These are phyloP conservation scores for Galagoides demidoff DNA, from an alignment of 2,797 vertebrate genomes.

Conservation along the genomic window DNA sequence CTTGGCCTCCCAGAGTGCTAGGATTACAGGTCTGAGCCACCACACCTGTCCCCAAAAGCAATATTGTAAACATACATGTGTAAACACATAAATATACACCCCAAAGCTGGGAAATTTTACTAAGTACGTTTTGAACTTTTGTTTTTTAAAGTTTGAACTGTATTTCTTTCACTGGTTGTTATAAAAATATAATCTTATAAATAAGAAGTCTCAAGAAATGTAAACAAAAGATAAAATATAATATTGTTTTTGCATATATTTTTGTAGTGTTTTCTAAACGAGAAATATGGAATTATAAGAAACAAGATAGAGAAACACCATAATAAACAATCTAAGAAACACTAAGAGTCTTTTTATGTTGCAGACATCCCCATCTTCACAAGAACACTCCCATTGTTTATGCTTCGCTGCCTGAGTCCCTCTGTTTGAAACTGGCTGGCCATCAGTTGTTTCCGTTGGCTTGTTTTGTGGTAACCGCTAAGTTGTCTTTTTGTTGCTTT, in stretches of 20 bases:
- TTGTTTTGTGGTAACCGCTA: not conserved
- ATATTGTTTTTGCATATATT: not conserved
- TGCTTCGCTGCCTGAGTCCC: not conserved
- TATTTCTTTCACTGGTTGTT: conserved; percentile 28
- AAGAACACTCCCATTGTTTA: not conserved
- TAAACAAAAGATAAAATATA: conserved; percentile 1
- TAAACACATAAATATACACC: not conserved
- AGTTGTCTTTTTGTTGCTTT: not conserved
- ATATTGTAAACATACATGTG: not conserved
- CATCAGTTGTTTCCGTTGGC: not conserved
- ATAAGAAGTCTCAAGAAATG: conserved; percentile 14
- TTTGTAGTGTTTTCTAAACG: not conserved
- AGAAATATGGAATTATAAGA: not conserved
- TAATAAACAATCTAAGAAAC: not conserved
- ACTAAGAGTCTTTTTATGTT: not conserved
- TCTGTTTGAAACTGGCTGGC: not conserved
- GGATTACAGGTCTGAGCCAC: no score
- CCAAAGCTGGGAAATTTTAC: not conserved
- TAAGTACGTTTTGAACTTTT: conserved; percentile 35
- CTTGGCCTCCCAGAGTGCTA: no score
- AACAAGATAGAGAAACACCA: not conserved
- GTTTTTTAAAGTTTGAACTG: not conserved
- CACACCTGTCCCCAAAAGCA: not conserved
- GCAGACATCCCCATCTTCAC: not conserved
- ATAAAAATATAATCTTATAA: conserved; percentile 23